phyloP scores from a whole-genome alignment of 2,888 invertebrate species.

The Agriopis marginaria region DNA sequence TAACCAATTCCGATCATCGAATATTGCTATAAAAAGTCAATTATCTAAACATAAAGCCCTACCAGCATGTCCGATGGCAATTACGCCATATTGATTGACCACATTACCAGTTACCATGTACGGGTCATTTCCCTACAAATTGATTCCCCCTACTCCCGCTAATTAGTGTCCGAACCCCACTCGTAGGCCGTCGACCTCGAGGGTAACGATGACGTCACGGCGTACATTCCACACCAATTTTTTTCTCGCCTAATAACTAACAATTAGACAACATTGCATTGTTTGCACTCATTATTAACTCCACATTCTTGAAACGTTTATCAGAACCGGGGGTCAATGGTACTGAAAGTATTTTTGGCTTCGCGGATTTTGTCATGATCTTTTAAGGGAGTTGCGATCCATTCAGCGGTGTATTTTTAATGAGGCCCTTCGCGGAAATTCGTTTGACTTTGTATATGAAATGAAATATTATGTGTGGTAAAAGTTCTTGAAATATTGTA shows the following conservation, averaged over 20 bases:
- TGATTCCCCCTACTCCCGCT: conserved; percentile 50
- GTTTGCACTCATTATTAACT: conserved; percentile 62
- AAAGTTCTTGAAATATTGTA: background rate
- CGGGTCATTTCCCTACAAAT: conserved; percentile 48
- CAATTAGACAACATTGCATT: conserved; percentile 70
- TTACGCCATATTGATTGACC: conserved; percentile 44
- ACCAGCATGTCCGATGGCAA: conserved; percentile 38
- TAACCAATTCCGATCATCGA: conserved; percentile 20
- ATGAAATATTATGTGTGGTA: background rate
- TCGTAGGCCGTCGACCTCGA: conserved; percentile 59
- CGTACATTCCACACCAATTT: conserved; percentile 63
- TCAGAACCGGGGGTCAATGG: conserved; percentile 63
- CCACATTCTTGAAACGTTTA: conserved; percentile 55
- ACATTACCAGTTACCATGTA: conserved; percentile 36
- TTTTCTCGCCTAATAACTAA: conserved; percentile 71
- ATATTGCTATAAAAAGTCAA: conserved; percentile 31
- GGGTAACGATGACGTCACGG: conserved; percentile 63
- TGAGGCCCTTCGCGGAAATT: conserved; percentile 23
- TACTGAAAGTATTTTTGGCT: conserved; percentile 59
- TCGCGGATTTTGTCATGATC: conserved; percentile 50
- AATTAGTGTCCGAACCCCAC: conserved; percentile 49
- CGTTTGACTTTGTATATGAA: conserved; percentile 28
- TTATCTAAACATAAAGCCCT: conserved; percentile 23
- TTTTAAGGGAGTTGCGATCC: conserved; percentile 36
- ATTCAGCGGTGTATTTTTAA: conserved; percentile 34